Evolutionary conservation across 2,888 invertebrate species (phyloP), one percentile per base, ranked within the genome.

Genomic region (Erannis defoliaria): DNA sequence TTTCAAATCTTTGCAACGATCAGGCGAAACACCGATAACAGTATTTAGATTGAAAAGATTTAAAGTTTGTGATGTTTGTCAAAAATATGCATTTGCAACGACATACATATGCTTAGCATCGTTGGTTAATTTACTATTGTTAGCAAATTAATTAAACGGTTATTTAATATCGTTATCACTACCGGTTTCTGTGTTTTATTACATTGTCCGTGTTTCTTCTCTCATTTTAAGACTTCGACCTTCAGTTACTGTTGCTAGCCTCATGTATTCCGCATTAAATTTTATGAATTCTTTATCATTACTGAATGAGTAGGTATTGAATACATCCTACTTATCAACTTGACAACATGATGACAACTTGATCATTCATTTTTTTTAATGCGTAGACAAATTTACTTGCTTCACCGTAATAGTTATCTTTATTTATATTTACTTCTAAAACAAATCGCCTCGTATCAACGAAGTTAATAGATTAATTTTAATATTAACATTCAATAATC

Each of bases 401-500:
- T 56, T 50, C 54, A 53, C 42, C 65, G 35, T 58, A 61, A 55
- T 58, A 45, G 38, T 61, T 65, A 67, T 75, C 74, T 49, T 68
- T 71, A 74, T 78, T 76, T 75, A 76, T 74, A 73, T 74, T 72
- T 70, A 70, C 68, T 69, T 76, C 77, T 76, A 74, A 78, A 74
- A 72, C 67, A 46, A 66, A 68, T 49, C 38, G 45, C 26, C 55
- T 63, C 66, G 42, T 75, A 77, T 80, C 73, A 74, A 55, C 70
- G 55, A 49, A 58, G 68, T 69, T 75, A 77, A 78, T 77, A 74
- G 70, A 79, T 79, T 75, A 74, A 63, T 76, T 69, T 59, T 69
- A 69, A 70, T 72, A 77, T 79, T 76, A 81, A 81, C 78, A 61
- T 70, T 84, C 76, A 86, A 84, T 85, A 75, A 81, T 76, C 74